phyloP scores from a whole-genome alignment of 2,113 vertebrate genomes.

The Cathartes aura region DNA sequence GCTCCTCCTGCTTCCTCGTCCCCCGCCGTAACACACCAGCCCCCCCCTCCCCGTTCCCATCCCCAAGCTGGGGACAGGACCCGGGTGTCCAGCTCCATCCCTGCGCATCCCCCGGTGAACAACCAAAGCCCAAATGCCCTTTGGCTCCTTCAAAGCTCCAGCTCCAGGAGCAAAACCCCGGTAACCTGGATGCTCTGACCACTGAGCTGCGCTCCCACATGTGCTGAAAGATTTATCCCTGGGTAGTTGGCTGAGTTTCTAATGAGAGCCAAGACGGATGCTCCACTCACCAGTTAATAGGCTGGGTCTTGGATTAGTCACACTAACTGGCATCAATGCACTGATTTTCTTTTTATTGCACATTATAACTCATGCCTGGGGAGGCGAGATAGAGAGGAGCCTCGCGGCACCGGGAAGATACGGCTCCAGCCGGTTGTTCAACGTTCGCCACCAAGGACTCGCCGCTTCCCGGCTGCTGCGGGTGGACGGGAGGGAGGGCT shows the following conservation, averaged over 20 bases:
- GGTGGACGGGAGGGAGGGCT: not conserved
- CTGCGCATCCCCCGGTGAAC: not conserved
- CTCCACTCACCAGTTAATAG: slow-evolving; percentile 35
- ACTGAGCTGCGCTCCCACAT: not conserved
- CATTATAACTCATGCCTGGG: slow-evolving; percentile 46
- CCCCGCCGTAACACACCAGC: fast-evolving
- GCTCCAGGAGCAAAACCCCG: not conserved
- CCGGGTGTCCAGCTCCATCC: not conserved
- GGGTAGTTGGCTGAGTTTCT: slow-evolving; percentile 10
- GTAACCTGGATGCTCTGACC: not conserved
- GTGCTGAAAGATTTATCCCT: not conserved
- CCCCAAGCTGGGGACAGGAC: not conserved
- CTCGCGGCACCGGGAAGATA: not conserved
- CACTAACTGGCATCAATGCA: slow-evolving; percentile 28
- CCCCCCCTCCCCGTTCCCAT: not conserved
- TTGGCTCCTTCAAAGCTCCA: not conserved
- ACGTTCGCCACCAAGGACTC: not conserved
- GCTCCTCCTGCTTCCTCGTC: not conserved
- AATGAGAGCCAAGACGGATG: slow-evolving; percentile 27
- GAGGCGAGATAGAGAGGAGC: slow-evolving; percentile 5
- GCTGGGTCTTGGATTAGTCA: slow-evolving; percentile 39
- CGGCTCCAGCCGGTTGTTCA: not conserved
- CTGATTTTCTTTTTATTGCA: slow-evolving; percentile 45
- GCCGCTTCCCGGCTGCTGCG: not conserved
- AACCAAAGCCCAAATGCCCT: not conserved